Evolutionary conservation across 1,140 invertebrate species (phyloP).

Genomic region (Hyphantria cunea): DNA sequence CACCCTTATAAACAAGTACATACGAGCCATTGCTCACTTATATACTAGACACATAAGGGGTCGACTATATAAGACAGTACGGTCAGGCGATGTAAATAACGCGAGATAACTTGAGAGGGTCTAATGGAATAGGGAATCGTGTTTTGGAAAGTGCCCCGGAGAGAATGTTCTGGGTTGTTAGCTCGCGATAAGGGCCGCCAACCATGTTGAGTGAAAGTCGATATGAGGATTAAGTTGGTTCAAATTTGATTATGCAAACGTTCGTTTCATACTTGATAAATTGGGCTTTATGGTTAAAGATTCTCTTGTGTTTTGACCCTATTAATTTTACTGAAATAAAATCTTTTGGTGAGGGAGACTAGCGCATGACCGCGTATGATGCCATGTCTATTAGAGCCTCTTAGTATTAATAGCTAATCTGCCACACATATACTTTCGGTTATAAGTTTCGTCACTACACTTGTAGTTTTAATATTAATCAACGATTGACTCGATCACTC

Average conservation of each 20-base stretch:
- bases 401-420: too few relatives aligned
- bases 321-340: too few relatives aligned
- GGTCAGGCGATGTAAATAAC: conserved; percentile 80
- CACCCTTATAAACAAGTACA: conserved; percentile 55
- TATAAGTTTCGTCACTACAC: too few relatives aligned
- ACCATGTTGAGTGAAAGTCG: conserved; percentile 76
- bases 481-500: too few relatives aligned
- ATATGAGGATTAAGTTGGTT: conserved; percentile 67
- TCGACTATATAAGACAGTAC: conserved; percentile 74
- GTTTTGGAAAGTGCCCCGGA: conserved; percentile 79
- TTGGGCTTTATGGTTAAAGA: conserved; percentile 24
- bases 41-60: conserved; percentile 67
- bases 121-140: conserved; percentile 80
- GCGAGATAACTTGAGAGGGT: conserved; percentile 79
- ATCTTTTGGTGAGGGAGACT: too few relatives aligned
- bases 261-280: conserved; percentile 53
- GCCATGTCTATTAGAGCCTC: too few relatives aligned
- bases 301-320: not conserved
- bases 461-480: too few relatives aligned
- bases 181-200: conserved; percentile 46
- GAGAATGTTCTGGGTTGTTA: conserved; percentile 76
- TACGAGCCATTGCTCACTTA: conserved; percentile 64
- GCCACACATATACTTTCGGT: too few relatives aligned
- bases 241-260: conserved; percentile 72
- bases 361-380: too few relatives aligned